Evolutionary conservation across 2,113 vertebrate species (phyloP).

Genomic region (Elaphurus davidianus): DNA sequence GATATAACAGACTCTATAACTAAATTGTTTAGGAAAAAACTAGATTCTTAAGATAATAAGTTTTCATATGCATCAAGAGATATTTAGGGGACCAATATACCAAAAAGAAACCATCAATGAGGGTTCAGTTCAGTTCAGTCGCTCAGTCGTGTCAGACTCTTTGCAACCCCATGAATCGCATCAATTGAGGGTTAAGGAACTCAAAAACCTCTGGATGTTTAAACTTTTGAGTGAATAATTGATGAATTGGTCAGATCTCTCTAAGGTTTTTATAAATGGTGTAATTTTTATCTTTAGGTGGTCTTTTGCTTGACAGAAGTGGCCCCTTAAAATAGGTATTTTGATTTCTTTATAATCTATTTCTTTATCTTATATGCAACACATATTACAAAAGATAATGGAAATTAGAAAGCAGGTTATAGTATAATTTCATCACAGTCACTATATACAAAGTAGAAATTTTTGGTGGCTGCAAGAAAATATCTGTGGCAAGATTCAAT

Average conservation of each 20-base stretch:
- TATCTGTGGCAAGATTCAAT: background rate
- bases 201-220: background rate
- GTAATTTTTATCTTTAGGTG: background rate
- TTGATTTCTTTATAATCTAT: background rate
- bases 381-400: background rate
- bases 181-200: background rate
- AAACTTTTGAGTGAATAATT: slow-evolving; percentile 27
- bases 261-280: background rate
- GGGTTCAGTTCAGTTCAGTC: background rate
- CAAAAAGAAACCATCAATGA: background rate
- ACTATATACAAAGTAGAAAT: background rate
- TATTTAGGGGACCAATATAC: background rate
- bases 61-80: background rate
- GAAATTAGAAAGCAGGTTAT: background rate
- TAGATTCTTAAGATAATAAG: background rate
- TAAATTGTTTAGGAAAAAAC: background rate
- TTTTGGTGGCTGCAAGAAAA: background rate
- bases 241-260: background rate
- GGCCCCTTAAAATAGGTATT: background rate
- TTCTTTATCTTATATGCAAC: background rate
- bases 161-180: background rate
- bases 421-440: background rate
- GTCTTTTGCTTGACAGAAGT: background rate
- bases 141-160: too few relatives aligned
- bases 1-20: background rate